Evolutionary conservation across 2,797 vertebrate species (phyloP).

Genomic region (Zenarchopterus dispar): DNA sequence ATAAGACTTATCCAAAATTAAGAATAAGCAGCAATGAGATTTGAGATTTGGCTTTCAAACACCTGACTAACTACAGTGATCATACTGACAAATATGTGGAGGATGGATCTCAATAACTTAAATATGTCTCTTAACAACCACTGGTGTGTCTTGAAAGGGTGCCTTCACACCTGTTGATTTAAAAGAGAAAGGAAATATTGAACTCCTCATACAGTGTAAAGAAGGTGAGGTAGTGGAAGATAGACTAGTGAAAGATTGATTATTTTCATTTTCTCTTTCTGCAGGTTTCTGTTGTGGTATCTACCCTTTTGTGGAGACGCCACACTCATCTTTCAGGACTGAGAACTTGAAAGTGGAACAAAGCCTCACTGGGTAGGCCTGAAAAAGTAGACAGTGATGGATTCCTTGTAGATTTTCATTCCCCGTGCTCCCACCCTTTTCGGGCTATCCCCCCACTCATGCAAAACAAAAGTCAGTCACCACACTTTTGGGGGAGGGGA

Average conservation of each 20-base stretch:
- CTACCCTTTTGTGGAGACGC: constrained; percentile 44
- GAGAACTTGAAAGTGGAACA: constrained; percentile 75
- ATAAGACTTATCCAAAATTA: not conserved
- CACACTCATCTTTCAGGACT: constrained; percentile 51
- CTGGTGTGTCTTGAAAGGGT: not conserved
- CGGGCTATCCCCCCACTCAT: constrained; percentile 63
- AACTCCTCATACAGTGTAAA: not conserved
- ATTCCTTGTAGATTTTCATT: constrained; percentile 58
- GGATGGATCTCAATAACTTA: too few species aligned
- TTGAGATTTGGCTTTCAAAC: not conserved
- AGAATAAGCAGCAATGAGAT: not conserved
- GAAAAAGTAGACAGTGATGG: constrained; percentile 76
- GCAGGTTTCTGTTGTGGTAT: constrained; percentile 55
- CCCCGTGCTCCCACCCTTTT: constrained; percentile 63
- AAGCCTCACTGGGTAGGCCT: constrained; percentile 72
- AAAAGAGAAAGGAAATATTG: not conserved
- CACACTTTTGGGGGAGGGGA: constrained; percentile 81
- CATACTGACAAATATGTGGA: too few species aligned
- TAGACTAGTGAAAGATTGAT: constrained; percentile 14
- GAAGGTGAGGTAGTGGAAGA: not conserved
- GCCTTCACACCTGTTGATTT: constrained; percentile 67
- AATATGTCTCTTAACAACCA: not conserved
- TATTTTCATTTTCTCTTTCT: constrained; percentile 18
- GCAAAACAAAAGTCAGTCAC: constrained; percentile 80
- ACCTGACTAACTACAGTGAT: not conserved